Evolutionary conservation across 2,888 invertebrate species (phyloP).

Genomic region (Amphipyra tragopoginis): DNA sequence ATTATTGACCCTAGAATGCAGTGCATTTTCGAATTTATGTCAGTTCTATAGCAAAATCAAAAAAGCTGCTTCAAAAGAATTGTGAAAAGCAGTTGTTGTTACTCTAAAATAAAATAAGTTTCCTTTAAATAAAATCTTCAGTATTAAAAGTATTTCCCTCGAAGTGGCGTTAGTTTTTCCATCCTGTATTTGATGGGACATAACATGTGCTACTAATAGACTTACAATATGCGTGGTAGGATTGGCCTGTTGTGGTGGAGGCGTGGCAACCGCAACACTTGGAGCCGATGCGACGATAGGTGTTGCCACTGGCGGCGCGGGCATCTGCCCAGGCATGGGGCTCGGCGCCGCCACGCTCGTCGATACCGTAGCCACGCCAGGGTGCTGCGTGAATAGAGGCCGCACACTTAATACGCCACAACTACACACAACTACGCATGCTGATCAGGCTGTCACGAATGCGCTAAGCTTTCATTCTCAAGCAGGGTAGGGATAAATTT

Average conservation of each 20-base stretch:
- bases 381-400: slow-evolving; percentile 71
- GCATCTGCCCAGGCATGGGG: slow-evolving; percentile 71
- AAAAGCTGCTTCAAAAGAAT: no score
- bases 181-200: no score
- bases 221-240: slow-evolving; percentile 74
- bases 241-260: slow-evolving; percentile 66
- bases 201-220: slow-evolving; percentile 3
- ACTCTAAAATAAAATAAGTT: no score
- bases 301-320: slow-evolving; percentile 62
- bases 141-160: no score
- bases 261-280: slow-evolving; percentile 56
- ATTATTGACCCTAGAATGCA: no score
- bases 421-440: slow-evolving; percentile 25
- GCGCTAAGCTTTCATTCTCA: slow-evolving; percentile 60
- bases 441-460: slow-evolving; percentile 36
- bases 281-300: slow-evolving; percentile 70
- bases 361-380: slow-evolving; percentile 83
- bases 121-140: no score
- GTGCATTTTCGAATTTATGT: no score
- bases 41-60: no score
- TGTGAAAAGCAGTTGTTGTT: no score
- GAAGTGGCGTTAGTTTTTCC: no score
- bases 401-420: slow-evolving; percentile 33
- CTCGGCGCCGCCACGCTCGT: slow-evolving; percentile 80
- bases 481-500: slow-evolving; percentile 43